Evolutionary conservation across 2,113 vertebrate genomes (phyloP).

Genomic region (Heterotilapia buettikoferi): DNA sequence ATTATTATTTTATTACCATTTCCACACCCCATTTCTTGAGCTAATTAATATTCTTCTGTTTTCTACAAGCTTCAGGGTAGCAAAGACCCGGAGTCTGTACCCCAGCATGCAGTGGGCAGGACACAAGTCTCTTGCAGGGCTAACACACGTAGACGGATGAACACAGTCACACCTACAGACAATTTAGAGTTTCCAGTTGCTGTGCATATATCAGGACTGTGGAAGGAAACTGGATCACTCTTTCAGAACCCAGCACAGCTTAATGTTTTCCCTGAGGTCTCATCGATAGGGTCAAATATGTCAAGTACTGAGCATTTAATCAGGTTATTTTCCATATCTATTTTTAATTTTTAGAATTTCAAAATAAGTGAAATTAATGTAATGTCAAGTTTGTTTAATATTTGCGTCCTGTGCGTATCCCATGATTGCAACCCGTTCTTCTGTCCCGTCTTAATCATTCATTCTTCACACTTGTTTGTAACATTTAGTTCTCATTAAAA

Average conservation of each 20-base stretch:
- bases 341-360: neutral
- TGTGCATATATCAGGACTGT: conserved; percentile 5
- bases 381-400: neutral
- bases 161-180: conserved; percentile 32
- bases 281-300: neutral
- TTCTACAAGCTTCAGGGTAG: neutral
- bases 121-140: conserved; percentile 1
- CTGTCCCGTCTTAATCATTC: too few relatives aligned
- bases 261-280: neutral
- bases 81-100: neutral
- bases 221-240: conserved; percentile 27
- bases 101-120: conserved; percentile 8
- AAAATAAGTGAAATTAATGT: neutral
- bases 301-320: neutral
- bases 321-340: neutral
- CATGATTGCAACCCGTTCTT: neutral
- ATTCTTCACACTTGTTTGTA: neutral
- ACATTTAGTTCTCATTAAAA: neutral
- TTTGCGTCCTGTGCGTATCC: neutral
- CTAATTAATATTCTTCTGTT: neutral
- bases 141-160: conserved; percentile 15
- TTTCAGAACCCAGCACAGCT: neutral
- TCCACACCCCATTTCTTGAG: neutral
- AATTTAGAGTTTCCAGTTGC: conserved; percentile 35
- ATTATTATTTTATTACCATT: neutral